Conservation (phyloP, 1,140 invertebrate genomes). For the Philotrypesis tridentata region DNA sequence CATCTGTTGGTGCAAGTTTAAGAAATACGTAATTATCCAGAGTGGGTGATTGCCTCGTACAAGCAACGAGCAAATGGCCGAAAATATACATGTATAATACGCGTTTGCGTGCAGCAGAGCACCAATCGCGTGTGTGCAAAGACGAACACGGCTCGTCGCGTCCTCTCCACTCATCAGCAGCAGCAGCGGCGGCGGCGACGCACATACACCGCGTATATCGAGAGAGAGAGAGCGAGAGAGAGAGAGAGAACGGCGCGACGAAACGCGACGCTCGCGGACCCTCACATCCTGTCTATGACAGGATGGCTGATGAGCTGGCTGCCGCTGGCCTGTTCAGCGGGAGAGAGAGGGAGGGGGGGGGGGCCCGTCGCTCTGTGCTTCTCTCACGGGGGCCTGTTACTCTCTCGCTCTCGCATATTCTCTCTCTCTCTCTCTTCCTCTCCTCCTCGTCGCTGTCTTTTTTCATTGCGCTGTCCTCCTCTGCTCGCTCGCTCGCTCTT, state of each 20-base stretch:
- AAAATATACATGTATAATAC: no score
- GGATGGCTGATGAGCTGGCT: constrained; percentile 61
- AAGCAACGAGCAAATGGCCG: no score
- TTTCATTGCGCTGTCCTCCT: background rate
- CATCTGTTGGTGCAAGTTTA: no score
- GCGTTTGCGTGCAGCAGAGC: no score
- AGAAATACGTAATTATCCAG: no score
- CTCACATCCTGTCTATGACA: constrained; percentile 71
- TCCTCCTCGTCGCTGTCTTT: background rate
- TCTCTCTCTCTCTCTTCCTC: no score
- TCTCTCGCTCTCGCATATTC: constrained; percentile 32
- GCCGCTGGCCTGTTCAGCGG: constrained; percentile 54
- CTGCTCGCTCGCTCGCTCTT: background rate
- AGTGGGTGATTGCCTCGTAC: no score
- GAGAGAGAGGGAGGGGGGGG: constrained; percentile 3
- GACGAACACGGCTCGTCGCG: background rate
- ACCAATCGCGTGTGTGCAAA: background rate
- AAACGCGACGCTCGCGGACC: constrained; percentile 68
- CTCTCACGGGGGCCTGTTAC: constrained; percentile 69
- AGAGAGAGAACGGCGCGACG: constrained; percentile 49
- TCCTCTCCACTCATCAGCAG: background rate
- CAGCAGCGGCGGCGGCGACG: background rate
- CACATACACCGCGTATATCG: background rate
- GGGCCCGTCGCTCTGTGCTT: constrained; percentile 41
- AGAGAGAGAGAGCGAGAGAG: constrained; percentile 6